A percentile compares a stretch with the other conserved stretches of the same genome.
Conservation (phyloP, 2,797 vertebrate species). For the Silurus aristotelis region DNA sequence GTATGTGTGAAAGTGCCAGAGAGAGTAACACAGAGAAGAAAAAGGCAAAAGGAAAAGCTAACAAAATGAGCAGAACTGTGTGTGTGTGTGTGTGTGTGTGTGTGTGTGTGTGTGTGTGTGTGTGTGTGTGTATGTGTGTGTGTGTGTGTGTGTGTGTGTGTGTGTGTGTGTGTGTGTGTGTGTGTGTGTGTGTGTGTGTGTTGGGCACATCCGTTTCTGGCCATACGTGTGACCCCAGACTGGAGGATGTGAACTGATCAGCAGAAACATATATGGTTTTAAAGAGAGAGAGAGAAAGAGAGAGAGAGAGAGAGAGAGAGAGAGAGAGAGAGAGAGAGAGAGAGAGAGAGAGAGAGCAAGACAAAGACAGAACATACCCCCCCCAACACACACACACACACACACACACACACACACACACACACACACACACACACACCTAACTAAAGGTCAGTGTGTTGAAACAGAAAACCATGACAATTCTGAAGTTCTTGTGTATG, state of each 20-base stretch:
- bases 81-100: conserved; percentile 5
- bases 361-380: neutral
- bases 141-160: conserved; percentile 5
- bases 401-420: neutral
- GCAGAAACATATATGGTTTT: no score
- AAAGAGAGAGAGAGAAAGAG: neutral
- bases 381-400: no score
- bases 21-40: neutral
- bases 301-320: neutral
- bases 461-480: neutral
- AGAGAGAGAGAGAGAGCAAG: neutral
- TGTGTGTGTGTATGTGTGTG: neutral
- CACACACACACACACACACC: neutral
- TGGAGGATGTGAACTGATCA: conserved; percentile 11
- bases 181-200: neutral
- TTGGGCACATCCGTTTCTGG: no score
- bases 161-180: conserved; percentile 5
- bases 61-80: neutral
- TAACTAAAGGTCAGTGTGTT: neutral
- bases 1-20: conserved; percentile 41
- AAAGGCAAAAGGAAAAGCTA: neutral
- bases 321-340: neutral
- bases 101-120: conserved; percentile 7
- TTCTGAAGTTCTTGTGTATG: neutral
- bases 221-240: conserved; percentile 8